Evolutionary conservation across 2,888 invertebrate genomes (phyloP).

Genomic region (Oxycera nigricornis): DNA sequence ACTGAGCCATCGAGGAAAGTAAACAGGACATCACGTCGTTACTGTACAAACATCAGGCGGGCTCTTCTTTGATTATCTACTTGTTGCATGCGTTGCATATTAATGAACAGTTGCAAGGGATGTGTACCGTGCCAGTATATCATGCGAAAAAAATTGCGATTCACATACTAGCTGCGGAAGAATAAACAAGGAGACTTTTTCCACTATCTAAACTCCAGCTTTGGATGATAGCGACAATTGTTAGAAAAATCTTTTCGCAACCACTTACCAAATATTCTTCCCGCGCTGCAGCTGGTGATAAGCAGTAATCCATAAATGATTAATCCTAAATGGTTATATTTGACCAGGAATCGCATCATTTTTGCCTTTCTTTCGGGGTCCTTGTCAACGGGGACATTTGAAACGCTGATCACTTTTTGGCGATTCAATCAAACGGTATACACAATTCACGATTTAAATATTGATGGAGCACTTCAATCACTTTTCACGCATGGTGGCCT

Average conservation of each 20-base stretch:
- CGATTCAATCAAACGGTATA: too few species aligned
- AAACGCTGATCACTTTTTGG: background rate
- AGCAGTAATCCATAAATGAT: slow-evolving; percentile 61
- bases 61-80: slow-evolving; percentile 19
- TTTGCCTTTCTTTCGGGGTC: background rate
- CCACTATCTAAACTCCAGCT: background rate
- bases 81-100: slow-evolving; percentile 37
- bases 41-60: slow-evolving; percentile 6
- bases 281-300: slow-evolving; percentile 53
- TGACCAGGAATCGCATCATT: slow-evolving; percentile 60
- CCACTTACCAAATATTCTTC: slow-evolving; percentile 61
- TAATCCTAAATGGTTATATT: slow-evolving; percentile 60
- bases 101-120: slow-evolving; percentile 15
- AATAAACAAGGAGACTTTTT: background rate
- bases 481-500: too few species aligned
- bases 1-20: background rate
- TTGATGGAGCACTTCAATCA: too few species aligned
- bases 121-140: background rate
- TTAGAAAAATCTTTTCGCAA: background rate
- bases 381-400: slow-evolving; percentile 1
- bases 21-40: slow-evolving; percentile 22
- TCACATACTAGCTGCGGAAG: background rate
- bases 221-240: too few species aligned
- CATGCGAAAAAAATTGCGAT: background rate
- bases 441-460: too few species aligned